Evolutionary conservation across 2,888 invertebrate genomes (phyloP), one percentile per base, ranked within the genome.

Genomic region (Oxytorus armatus): DNA sequence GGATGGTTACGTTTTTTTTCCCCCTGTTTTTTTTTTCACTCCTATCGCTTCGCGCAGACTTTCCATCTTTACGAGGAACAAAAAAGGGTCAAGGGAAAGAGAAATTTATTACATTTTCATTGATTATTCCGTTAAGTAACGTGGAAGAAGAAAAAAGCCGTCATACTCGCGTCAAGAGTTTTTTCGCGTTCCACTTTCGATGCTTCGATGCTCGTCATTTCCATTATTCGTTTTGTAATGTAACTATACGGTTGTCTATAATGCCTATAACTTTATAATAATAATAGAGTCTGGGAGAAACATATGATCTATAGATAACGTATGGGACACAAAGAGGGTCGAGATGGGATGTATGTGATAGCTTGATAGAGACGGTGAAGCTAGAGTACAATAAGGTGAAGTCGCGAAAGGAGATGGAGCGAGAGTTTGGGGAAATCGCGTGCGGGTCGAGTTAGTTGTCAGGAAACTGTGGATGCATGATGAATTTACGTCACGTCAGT

Each of bases 341-440:
- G n/a, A n/a, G 36, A 51, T 55, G 44, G 51, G 51, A 61, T 61
- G 75, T 21, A 18, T n/a, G 42, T 49, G 59, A 59, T 66, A 57
- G 55, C 14, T 44, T 49, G 74, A 65, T 65, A 75, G 75, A 47
- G 75, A 47, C 18, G 42, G 25, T n/a, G 14, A 2, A n/a, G n/a
- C n/a, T n/a, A n/a, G 16, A 51, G 63, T 69, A 69, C 76, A 77
- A 77, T n/a, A 61, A 61, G 72, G 18, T 59, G 36, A 63, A 69
- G 68, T 47, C 36, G 42, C 14, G 18, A 39, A 42, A 44, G 51
- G 29, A 10, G 10, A 51, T 42, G 33, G 53, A 10, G 59, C 0
- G 18, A 8, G 29, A 8, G 25, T n/a, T n/a, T n/a, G 7, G 11
- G 16, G 14, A 33, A 68, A 76, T 61, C 39, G 75, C 51, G 75